Evolutionary conservation across 2,113 vertebrate genomes (phyloP), one percentile per base, ranked within the genome.

Genomic region (Bettongia penicillata): DNA sequence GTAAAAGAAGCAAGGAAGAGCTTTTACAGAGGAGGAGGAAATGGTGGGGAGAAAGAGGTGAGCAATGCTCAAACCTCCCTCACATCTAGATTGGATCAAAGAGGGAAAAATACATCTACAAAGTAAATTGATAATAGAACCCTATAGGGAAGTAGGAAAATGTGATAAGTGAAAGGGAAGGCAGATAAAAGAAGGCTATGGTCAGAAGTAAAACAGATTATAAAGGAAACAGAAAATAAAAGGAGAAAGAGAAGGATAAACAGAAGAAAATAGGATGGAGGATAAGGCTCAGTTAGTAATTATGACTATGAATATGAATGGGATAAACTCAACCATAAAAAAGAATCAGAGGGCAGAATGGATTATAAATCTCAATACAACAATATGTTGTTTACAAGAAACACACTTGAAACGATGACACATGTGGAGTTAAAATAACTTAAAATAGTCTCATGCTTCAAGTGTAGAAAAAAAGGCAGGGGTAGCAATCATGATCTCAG

Each of bases 31-130:
- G 7, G 19, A 84, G 90, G 51, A 37, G 91, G 6, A 0, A 93
- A 0, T 0, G 2, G 25, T 95, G 8, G 25, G 95, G 94, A 43
- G 49, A 95, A 92, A 11, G 51, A 31, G 31, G 12, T 37, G 12
- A 14, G 61, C 51, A 12, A 84, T 43, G n/a, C 16, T 23, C 43
- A n/a, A 84, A 84, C n/a, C 1, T n/a, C 68, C 19, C 16, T 77
- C 14, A 84, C 37, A 84, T 22, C 5, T n/a, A 84, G 43, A 43
- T 22, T n/a, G 2, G n/a, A 4, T 43, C 37, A 84, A 84, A 84
- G 16, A 84, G 1, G n/a, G n/a, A 22, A 84, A 84, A 43, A 10
- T 22, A 43, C 23, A 43, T 84, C 16, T 84, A 43, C 19, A 43
- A 8, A 22, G 7, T 84, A 19, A 84, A 84, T 84, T 84, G 19